Conservation (phyloP, 2,113 vertebrate genomes). For the Lonchura striata region DNA sequence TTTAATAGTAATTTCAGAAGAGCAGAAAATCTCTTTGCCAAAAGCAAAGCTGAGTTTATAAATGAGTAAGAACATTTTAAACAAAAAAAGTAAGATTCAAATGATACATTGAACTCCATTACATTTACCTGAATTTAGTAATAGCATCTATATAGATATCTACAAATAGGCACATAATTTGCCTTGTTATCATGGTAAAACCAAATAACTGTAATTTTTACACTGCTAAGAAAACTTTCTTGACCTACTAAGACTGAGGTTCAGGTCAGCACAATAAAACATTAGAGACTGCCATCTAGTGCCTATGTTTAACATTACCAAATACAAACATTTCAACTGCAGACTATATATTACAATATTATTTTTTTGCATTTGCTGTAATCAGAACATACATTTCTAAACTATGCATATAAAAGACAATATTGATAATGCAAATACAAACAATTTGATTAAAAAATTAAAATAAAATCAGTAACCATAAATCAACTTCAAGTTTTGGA, state of each 20-base stretch:
- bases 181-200: not conserved
- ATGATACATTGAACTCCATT: not conserved
- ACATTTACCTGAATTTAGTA: not conserved
- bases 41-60: not conserved
- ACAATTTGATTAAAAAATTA: not conserved
- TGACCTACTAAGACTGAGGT: not conserved
- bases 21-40: not conserved
- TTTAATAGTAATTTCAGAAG: not conserved
- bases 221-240: not conserved
- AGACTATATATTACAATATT: not conserved
- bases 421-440: not conserved
- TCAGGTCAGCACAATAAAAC: not conserved
- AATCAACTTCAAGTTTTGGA: not conserved
- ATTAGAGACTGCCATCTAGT: conserved; percentile 55
- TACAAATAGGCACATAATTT: not conserved
- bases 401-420: not conserved
- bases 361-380: not conserved
- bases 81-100: not conserved
- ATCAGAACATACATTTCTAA: not conserved
- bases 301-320: not conserved
- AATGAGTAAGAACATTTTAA: not conserved
- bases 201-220: not conserved
- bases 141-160: not conserved
- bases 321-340: not conserved
- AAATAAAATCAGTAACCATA: not conserved